phyloP scores from a whole-genome alignment of 2,888 invertebrate genomes.

The Stenchaetothrips biformis region DNA sequence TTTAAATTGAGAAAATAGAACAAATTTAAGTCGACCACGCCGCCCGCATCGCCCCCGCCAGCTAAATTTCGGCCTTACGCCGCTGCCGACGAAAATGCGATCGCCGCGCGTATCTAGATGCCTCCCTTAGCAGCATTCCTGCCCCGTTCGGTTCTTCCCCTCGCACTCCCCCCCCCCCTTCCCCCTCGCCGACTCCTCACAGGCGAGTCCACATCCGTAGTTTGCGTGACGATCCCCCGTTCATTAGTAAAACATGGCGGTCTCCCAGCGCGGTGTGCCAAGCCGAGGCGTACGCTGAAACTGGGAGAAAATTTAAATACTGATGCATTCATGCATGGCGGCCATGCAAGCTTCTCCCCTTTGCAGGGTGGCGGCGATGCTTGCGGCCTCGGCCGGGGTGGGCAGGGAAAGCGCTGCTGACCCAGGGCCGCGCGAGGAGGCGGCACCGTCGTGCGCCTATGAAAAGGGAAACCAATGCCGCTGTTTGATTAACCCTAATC shows the following conservation, averaged over 20 bases:
- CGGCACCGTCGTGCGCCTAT: neutral
- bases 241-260: neutral
- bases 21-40: too few species aligned
- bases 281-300: neutral
- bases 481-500: neutral
- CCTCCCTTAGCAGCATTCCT: too few species aligned
- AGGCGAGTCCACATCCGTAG: neutral
- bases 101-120: too few species aligned
- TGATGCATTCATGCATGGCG: conserved; percentile 1
- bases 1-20: too few species aligned
- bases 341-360: neutral
- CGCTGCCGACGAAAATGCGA: too few species aligned
- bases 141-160: too few species aligned
- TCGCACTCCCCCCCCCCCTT: too few species aligned
- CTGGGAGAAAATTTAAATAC: conserved; percentile 6
- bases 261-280: too few species aligned
- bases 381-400: neutral
- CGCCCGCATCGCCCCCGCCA: too few species aligned
- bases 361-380: neutral
- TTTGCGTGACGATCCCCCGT: neutral
- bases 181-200: too few species aligned
- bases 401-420: neutral
- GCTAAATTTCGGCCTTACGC: too few species aligned
- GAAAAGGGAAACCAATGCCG: neutral
- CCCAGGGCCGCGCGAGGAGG: neutral